Evolutionary conservation across 2,113 vertebrate genomes (phyloP).

Genomic region (Pomatorhinus ruficollis): DNA sequence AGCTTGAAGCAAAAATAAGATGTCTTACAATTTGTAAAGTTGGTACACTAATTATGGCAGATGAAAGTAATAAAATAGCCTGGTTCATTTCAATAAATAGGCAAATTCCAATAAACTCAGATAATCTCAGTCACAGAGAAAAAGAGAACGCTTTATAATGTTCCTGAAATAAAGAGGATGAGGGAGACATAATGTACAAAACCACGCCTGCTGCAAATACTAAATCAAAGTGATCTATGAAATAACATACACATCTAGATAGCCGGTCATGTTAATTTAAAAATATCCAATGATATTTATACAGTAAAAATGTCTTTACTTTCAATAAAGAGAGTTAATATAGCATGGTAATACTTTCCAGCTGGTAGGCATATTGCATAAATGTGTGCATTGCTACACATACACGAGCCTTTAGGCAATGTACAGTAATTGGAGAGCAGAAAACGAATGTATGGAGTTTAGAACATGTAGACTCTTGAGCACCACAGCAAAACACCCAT

Average conservation of each 20-base stretch:
- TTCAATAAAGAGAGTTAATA: constrained; percentile 13
- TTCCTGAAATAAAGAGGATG: not conserved
- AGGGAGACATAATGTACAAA: not conserved
- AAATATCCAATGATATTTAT: not conserved
- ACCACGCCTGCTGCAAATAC: not conserved
- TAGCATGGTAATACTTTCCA: constrained; percentile 8
- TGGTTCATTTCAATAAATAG: not conserved
- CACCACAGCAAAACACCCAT: not conserved
- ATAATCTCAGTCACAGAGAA: not conserved
- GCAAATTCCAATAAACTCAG: not conserved
- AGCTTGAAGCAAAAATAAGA: not conserved
- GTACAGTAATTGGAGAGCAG: not conserved
- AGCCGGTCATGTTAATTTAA: not conserved
- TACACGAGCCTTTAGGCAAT: not conserved
- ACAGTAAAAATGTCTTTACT: constrained; percentile 17
- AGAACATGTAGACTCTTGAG: not conserved
- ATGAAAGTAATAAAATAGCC: not conserved
- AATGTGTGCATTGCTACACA: not conserved
- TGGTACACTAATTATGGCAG: not conserved
- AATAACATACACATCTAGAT: not conserved
- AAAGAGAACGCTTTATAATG: not conserved
- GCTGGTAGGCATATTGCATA: not conserved
- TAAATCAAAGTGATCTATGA: not conserved
- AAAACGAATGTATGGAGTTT: not conserved
- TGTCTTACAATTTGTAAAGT: not conserved